Base-by-base conservation (phyloP, 2,797 vertebrate species). In the Aulostomus chinensis region DNA sequence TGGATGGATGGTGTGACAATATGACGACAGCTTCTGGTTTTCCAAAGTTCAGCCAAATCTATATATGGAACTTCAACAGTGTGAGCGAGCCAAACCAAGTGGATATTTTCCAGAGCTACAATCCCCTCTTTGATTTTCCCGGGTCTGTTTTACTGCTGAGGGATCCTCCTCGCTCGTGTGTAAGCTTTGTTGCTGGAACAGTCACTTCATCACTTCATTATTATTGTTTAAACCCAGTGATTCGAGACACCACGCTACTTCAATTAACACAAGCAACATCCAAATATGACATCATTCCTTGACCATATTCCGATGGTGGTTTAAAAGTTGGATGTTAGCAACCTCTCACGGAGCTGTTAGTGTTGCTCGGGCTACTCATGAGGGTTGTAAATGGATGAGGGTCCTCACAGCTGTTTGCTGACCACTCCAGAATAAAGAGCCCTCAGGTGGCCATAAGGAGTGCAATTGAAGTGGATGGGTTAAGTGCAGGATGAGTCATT, bases 351-450 rank as follows among this genome's bases (percentile, higher is more conserved):
- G 18, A 11, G 52, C 29, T 32, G 47, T 50, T 34, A 7, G 37
- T 18, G 34, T 41, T 14, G 53, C 62, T 16, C 62, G 61, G 52
- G 58, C 28, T 55, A 48, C 4, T 16, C 21, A 1, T 9, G 13
- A 8, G 55, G 67, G 51, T 52, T 3, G 17, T 73, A 68, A 79
- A 83, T 53, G 42, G 45, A 25, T 4, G 3, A 18, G 45, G 46
- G 50, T 48, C 24, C 60, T 78, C 67, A 47, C 70, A 68, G 78
- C 60, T 82, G 78, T 86, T 86, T 86, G 78, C 72, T 72, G 74
- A 74, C 78, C 71, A 68, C 80, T 84, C 52, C 39, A 68, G 59
- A 30, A 26, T 72, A 54, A 74, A 80, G 81, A 75, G 69, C 72
- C 17, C 77, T 80, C 76, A 86, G 78, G 68, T 73, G 71, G 51